phyloP scores from a whole-genome alignment of 2,888 invertebrate species.

The Priapulus caudatus region DNA sequence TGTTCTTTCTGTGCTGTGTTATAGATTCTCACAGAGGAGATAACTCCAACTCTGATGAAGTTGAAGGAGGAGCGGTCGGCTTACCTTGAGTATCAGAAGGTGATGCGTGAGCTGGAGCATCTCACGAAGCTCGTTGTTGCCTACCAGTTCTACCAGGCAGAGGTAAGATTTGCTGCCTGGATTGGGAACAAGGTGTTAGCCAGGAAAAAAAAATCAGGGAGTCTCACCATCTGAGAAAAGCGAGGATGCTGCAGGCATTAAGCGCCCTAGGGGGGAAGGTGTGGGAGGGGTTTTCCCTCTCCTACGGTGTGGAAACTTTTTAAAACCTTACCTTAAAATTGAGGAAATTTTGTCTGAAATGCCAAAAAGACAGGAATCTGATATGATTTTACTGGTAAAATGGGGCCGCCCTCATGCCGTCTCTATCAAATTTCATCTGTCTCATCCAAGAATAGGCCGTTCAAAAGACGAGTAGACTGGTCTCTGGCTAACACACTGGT shows the following conservation, averaged over 20 bases:
- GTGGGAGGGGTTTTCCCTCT: too few relatives aligned
- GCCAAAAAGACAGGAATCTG: too few relatives aligned
- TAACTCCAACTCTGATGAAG: constrained; percentile 75
- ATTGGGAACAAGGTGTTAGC: constrained; percentile 25
- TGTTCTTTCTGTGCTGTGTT: constrained; percentile 11
- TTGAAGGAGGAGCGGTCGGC: constrained; percentile 69
- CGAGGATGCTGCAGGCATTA: too few relatives aligned
- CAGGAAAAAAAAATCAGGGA: too few relatives aligned
- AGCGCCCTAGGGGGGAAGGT: too few relatives aligned
- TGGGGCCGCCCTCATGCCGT: too few relatives aligned
- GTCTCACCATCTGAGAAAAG: too few relatives aligned
- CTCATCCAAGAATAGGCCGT: too few relatives aligned
- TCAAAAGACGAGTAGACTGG: too few relatives aligned
- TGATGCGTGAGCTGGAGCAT: constrained; percentile 68
- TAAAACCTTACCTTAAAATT: background rate
- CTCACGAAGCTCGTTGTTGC: constrained; percentile 59
- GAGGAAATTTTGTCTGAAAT: background rate
- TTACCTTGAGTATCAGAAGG: constrained; percentile 74
- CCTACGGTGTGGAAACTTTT: too few relatives aligned
- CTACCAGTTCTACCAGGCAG: constrained; percentile 52
- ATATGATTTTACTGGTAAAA: too few relatives aligned
- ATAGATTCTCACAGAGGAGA: constrained; percentile 56
- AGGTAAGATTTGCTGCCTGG: constrained; percentile 40
- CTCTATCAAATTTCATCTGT: too few relatives aligned
- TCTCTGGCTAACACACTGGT: constrained; percentile 11